Base-by-base conservation (phyloP, 2,797 vertebrate genomes). In the Cuniculus paca region DNA sequence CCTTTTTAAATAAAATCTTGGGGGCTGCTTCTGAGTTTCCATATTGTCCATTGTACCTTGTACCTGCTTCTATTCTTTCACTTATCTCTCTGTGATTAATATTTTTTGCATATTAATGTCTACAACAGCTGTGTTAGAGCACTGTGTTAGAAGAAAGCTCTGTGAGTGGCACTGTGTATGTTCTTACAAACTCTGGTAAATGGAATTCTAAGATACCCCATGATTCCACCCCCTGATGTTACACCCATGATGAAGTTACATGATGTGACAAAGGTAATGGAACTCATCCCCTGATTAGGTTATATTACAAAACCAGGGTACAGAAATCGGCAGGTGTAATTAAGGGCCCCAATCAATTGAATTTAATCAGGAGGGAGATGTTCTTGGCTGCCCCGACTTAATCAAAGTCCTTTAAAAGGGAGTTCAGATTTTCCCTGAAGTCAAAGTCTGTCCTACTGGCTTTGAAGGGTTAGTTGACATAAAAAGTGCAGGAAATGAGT, bases 301-400 rank as follows among this genome's bases (percentile, higher is more conserved):
- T 90, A 74, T 31, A 61, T 52, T 42, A 68, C 36, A 85, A 95
- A 34, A 9, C 54, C 85, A 89, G 16, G 17, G 31, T 9, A 72
- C 34, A 42, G 7, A 7, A 78, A 89, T 52, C 84, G 81, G 17
- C 12, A 96, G 31, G 31, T 91, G 2, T 77, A 96, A 92, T 88
- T 88, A 95, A 94, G 48, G 16, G 1, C 17, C 65, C 75, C 88
- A 83, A 88, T 87, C 72, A 65, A 89, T n/a, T 91, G 31, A 80
- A 94, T 85, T 86, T 77, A 96, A 91, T 95, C 31, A 85, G 90
- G 84, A 90, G 36, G 52, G 10, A 87, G 11, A 86, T 95, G 85
- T 88, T 92, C 50, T 19, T 96, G 31, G 20, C 50, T 36, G 26
- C 14, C 16, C 8, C 81, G 81, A 65, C 10, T 94, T 96, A 80